These are phyloP conservation scores for Catharus minimus DNA, from an alignment of 2,113 vertebrate species.

Conservation along the genomic window DNA sequence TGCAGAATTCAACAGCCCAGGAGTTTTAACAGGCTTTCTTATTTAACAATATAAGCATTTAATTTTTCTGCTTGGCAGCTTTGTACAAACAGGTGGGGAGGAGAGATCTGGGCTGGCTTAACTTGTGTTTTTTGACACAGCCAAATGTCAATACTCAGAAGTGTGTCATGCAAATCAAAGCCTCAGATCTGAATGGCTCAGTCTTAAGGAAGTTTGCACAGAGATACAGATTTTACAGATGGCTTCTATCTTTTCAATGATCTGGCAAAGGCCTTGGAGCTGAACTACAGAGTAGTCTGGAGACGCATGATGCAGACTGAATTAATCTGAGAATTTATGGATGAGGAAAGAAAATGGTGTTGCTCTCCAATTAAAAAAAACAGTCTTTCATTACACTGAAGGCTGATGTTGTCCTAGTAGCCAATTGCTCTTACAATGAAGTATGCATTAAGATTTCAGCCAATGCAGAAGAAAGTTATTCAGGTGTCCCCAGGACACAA, in stretches of 20 bases:
- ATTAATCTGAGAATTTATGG: not conserved
- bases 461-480: not conserved
- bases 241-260: constrained; percentile 12
- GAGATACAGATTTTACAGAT: constrained; percentile 36
- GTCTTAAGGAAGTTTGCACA: constrained; percentile 35
- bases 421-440: not conserved
- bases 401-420: not conserved
- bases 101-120: constrained; percentile 25
- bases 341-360: not conserved
- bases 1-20: not conserved
- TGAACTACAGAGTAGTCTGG: not conserved
- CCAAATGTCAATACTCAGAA: constrained; percentile 48
- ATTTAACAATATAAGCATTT: constrained; percentile 10
- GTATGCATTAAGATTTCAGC: not conserved
- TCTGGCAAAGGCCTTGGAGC: not conserved
- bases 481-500: not conserved
- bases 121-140: constrained; percentile 23
- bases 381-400: not conserved
- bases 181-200: constrained; percentile 20
- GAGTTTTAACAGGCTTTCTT: not conserved
- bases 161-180: constrained; percentile 28
- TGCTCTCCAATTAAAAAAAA: not conserved
- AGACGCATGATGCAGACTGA: not conserved
- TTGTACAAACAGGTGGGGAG: constrained; percentile 47
- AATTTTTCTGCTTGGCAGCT: constrained; percentile 25